Percentiles rank a stretch among this genome's conserved stretches.
Evolutionary conservation across 30 jellyfish, hydroid and myxozoan genomes (phyloP).

Genomic region (Sanderia malayensis): DNA sequence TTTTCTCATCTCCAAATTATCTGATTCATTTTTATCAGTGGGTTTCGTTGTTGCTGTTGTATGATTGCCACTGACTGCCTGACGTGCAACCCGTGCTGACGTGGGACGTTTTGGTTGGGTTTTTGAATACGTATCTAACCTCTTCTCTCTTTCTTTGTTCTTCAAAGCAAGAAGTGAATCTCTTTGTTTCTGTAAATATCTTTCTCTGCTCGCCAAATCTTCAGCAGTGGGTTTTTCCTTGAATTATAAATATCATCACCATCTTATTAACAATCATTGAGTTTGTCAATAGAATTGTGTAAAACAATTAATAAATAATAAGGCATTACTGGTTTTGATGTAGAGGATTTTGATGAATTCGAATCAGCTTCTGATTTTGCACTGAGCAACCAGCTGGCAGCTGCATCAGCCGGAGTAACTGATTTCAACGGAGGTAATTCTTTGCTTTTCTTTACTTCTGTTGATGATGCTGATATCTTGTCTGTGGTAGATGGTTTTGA

Average conservation of each 20-base stretch:
- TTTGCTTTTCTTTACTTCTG: not conserved
- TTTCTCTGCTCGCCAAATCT: slow-evolving; percentile 69
- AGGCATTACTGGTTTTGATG: slow-evolving; percentile 22
- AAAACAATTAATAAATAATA: not conserved
- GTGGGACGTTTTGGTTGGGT: slow-evolving; percentile 71
- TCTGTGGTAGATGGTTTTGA: not conserved
- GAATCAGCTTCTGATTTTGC: slow-evolving; percentile 53
- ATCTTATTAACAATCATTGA: not conserved
- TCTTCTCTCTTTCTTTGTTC: slow-evolving; percentile 83
- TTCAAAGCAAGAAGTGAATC: slow-evolving; percentile 73
- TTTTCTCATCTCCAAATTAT: slow-evolving; percentile 70
- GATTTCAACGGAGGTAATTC: slow-evolving; percentile 16
- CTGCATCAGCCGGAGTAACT: slow-evolving; percentile 44
- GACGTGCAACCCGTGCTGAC: slow-evolving; percentile 86
- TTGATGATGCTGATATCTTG: too few relatives aligned
- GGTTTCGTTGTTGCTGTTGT: slow-evolving; percentile 1
- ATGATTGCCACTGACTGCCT: slow-evolving; percentile 54
- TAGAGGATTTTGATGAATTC: not conserved
- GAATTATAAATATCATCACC: too few relatives aligned
- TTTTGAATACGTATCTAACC: slow-evolving; percentile 52
- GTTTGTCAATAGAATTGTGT: not conserved
- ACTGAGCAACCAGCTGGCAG: slow-evolving; percentile 65
- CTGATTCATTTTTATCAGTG: slow-evolving; percentile 43
- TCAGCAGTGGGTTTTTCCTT: slow-evolving; percentile 17
- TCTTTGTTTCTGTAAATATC: slow-evolving; percentile 87